Conservation (phyloP, 1,140 invertebrate genomes). For the Drosophila littoralis region DNA sequence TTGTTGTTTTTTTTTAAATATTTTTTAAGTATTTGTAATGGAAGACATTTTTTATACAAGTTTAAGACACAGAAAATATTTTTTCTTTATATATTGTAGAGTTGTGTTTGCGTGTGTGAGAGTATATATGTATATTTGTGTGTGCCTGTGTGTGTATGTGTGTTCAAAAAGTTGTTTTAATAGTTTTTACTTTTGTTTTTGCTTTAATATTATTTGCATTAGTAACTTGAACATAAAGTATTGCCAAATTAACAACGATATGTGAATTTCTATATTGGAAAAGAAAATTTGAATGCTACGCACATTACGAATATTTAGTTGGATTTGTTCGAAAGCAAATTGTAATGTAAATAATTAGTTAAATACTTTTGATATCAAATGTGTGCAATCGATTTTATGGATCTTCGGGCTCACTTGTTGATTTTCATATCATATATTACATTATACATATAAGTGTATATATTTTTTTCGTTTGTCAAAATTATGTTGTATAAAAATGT, state of each 20-base stretch:
- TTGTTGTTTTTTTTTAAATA: slow-evolving; percentile 52
- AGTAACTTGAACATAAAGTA: slow-evolving; percentile 50
- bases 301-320: slow-evolving; percentile 21
- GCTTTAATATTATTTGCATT: slow-evolving; percentile 22
- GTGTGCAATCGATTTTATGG: slow-evolving; percentile 17
- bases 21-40: slow-evolving; percentile 81
- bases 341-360: background rate
- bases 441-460: background rate
- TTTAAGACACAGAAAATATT: slow-evolving; percentile 85
- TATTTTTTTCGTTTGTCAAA: slow-evolving; percentile 44
- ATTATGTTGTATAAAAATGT: slow-evolving; percentile 75
- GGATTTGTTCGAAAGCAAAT: slow-evolving; percentile 8
- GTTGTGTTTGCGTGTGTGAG: slow-evolving; percentile 36
- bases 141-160: slow-evolving; percentile 22
- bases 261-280: slow-evolving; percentile 60
- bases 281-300: slow-evolving; percentile 40
- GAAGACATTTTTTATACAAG: slow-evolving; percentile 85
- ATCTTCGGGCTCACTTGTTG: slow-evolving; percentile 10
- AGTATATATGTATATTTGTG: slow-evolving; percentile 25
- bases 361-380: background rate
- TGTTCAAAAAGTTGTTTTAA: slow-evolving; percentile 38
- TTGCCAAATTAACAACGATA: slow-evolving; percentile 61
- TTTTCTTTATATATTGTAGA: slow-evolving; percentile 65
- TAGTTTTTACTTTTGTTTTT: slow-evolving; percentile 42
- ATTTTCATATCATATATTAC: background rate